Evolutionary conservation across 2,888 invertebrate genomes (phyloP), one percentile per base, ranked within the genome.

Genomic region (Acrocera orbiculus): DNA sequence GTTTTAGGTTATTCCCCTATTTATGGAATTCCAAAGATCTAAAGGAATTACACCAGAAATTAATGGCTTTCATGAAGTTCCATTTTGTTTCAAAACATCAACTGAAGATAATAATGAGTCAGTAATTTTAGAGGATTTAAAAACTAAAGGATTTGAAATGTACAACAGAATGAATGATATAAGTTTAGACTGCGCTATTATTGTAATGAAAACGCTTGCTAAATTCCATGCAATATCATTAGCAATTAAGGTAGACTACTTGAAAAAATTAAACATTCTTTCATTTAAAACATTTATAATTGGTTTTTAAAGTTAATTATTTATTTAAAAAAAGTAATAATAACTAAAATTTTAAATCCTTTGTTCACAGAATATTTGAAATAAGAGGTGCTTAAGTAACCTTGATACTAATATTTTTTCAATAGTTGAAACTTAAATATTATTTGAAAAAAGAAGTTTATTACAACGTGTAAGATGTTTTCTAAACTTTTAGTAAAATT

Each of bases 221-320:
- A 65, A 63, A 27, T 54, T 64, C 30, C 66, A 66, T 42, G 66
- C 65, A 1, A 46, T 63, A 4, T 63, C 64, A 3, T 48, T 64
- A 34, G 63, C 63, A 1, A 45, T 15, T 16, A 17, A 13, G 10
- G 2, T 16, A 25, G n/a, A n/a, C n/a, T n/a, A n/a, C n/a, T n/a
- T n/a, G n/a, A n/a, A n/a, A 16, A 15, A 20, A 35, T 35, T 31
- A 14, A 30, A 6, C 19, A n/a, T n/a, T n/a, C n/a, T n/a, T n/a
- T 19, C 5, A 6, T 19, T 6, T 6, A 19, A 19, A 19, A 19
- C 8, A 19, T 19, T 19, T 19, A 6, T 6, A 19, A 6, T 19
- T 19, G 5, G 19, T 19, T 19, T 19, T 19, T 5, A 8, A 19
- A 6, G 5, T 19, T 6, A 19, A 19, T 6, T 6, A 6, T 19